Base-by-base conservation (phyloP, 1,140 invertebrate species). In the Bursaphelenchus mucronatus region DNA sequence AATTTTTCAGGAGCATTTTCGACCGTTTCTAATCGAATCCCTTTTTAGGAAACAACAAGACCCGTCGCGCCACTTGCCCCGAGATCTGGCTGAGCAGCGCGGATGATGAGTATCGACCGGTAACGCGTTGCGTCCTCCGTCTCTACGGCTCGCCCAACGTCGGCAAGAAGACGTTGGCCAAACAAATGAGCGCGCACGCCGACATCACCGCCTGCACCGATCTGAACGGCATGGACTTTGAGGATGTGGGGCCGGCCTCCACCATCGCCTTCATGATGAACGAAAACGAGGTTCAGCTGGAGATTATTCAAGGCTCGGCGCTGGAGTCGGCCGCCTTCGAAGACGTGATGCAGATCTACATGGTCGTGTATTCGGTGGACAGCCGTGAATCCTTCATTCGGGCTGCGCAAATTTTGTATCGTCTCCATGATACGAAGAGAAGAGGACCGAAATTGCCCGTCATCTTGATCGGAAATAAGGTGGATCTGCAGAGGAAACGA, bases 351-450 rank as follows among this genome's bases (percentile, higher is more conserved):
- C 65, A 30, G 50, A 61, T 73, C 17, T 68, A 43, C 15, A n/a
- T 75, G 15, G 69, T 76, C 9, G 63, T 78, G 19, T 76, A 76
- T 53, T 73, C 67, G 17, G 64, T 76, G 13, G 70, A 75, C 50
- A 64, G 55, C 44, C 73, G 73, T n/a, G 75, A 76, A 17, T 78
- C 75, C 8, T 76, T 76, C 50, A 65, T 54, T 45, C 43, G 44
- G n/a, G 74, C 74, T 1, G 73, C 75, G 10, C 67, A 76, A 61
- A 66, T 70, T 13, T 41, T 76, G n/a, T 78, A 71, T 44, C 69
- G 76, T 15, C 41, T 76, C 15, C 70, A 76, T 55, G 72, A 70
- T 50, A 39, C 46, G 11, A 17, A 47, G 9, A 44, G 51, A 21
- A 21, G 40, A 45, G 46, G n/a, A 9, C 52, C 30, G 21, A 39